Base-by-base conservation (phyloP, 2,888 invertebrate genomes). In the Tinea trinotella region DNA sequence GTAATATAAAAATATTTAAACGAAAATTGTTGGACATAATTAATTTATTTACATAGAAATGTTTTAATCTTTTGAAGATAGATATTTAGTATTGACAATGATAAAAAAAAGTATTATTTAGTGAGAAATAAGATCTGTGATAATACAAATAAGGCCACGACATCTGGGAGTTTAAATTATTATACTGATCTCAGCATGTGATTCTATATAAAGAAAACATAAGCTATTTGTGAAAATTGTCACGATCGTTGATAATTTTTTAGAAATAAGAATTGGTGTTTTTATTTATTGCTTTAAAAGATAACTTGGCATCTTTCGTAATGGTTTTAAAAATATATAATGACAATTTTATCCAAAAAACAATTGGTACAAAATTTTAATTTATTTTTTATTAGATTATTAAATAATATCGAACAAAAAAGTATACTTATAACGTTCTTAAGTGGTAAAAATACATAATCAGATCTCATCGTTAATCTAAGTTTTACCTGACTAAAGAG, bases 61-160 rank as follows among this genome's bases (percentile, higher is more conserved):
- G 12, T 13, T 52, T 40, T 53, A 53, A 20, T 18, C 34, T 18
- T 55, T 55, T 10, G 46, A 19, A 46, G 46, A 24, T 50, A 50
- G 13, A 50, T 24, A 50, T 50, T 50, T 50, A 50, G 50, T 24
- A 50, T 24, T 50, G 50, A 24, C 7, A 50, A 56, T 58, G 71
- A 70, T 64, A 69, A 73, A 72, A 64, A 62, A 73, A 80, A 80
- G 80, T 82, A 82, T 83, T 82, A 81, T 74, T 73, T 79, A 75
- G 65, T 70, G 76, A 81, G 74, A 71, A 77, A 53, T 13, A 78
- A 74, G 74, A 78, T 75, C 83, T 83, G 83, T 84, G 83, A 83
- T 83, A 83, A 71, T 71, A 62, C 48, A 71, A 69, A 71, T 81
- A 78, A 79, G 76, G 65, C 63, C 66, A 70, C 68, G 75, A 78